Base-by-base conservation (phyloP, 2,797 vertebrate species). In the Microcaecilia unicolor region DNA sequence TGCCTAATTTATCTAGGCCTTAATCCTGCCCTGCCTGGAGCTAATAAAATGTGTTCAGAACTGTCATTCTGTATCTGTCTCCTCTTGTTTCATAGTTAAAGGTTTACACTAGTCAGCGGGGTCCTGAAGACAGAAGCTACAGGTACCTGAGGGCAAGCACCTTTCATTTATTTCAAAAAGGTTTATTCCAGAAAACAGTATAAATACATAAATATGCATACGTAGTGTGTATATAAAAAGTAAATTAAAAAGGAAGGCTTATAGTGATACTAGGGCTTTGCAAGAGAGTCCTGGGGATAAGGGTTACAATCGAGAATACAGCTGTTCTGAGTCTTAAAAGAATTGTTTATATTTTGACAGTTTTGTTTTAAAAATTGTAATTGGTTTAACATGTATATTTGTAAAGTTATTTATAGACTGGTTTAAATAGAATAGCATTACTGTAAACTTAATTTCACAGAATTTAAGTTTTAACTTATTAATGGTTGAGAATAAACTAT, bases 381-480 rank as follows among this genome's bases (percentile, higher is more conserved):
- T 81, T 84, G 76, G 80, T 76, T 87, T 89, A 90, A 87, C 78
- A 22, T 94, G 92, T 93, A 90, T 91, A 91, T 95, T 91, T 93
- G 92, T 97, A 92, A 94, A 95, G 89, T 78, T 97, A 92, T 95
- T 95, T 95, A 96, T 94, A 91, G 80, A 83, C 78, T 33, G 70
- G 73, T 87, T 55, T 62, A 81, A 85, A 81, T 71, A 67, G 80
- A 32, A 42, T 84, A 86, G 80, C 2, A 19, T 82, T 89, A 86
- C 83, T 89, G 84, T 88, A 88, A 70, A 71, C 84, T 37, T 42
- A 55, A 22, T 34, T 59, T 67, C 56, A 71, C 66, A 48, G 10
- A 61, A 50, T 81, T 85, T 61, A 62, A 51, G 70, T 83, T 80
- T 81, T 93, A 95, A 93, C 76, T 95, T 97, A 95, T 93, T 95